Evolutionary conservation across 2,797 vertebrate genomes (phyloP).

Genomic region (Characodon lateralis): DNA sequence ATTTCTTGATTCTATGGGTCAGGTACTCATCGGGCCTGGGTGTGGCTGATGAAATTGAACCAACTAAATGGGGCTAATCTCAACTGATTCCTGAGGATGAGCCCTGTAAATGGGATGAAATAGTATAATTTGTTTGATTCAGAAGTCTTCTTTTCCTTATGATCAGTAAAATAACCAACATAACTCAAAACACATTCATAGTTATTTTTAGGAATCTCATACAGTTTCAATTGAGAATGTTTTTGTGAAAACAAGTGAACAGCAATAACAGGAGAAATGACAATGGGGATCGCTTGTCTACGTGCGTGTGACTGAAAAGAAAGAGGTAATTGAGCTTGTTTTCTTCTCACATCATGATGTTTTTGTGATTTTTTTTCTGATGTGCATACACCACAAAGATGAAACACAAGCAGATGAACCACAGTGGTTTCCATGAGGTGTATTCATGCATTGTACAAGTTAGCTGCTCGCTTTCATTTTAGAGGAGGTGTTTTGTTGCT

Average conservation of each 20-base stretch:
- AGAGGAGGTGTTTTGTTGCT: not conserved
- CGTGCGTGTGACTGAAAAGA: not conserved
- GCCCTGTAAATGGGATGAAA: not conserved
- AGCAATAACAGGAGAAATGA: not conserved
- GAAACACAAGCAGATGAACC: conserved; percentile 7
- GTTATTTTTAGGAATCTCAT: not conserved
- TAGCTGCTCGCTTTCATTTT: conserved; percentile 5
- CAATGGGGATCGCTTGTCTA: not conserved
- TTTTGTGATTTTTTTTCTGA: not conserved
- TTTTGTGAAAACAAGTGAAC: conserved; percentile 9
- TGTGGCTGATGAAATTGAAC: not conserved
- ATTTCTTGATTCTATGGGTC: not conserved
- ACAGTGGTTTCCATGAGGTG: conserved; percentile 19
- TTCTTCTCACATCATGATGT: not conserved
- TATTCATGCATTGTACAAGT: not conserved
- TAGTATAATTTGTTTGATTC: not conserved
- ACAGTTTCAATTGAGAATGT: not conserved
- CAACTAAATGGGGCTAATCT: too few relatives aligned
- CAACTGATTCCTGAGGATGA: not conserved
- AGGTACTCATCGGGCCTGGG: not conserved
- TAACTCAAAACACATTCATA: not conserved
- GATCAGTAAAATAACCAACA: not conserved
- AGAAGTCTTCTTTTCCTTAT: not conserved
- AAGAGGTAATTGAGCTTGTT: not conserved
- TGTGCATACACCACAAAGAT: not conserved